Percentiles rank a stretch among this genome's conserved stretches.
These are phyloP conservation scores for Psittacus erithacus DNA, from an alignment of 2,113 vertebrate genomes.

Conservation along the genomic window DNA sequence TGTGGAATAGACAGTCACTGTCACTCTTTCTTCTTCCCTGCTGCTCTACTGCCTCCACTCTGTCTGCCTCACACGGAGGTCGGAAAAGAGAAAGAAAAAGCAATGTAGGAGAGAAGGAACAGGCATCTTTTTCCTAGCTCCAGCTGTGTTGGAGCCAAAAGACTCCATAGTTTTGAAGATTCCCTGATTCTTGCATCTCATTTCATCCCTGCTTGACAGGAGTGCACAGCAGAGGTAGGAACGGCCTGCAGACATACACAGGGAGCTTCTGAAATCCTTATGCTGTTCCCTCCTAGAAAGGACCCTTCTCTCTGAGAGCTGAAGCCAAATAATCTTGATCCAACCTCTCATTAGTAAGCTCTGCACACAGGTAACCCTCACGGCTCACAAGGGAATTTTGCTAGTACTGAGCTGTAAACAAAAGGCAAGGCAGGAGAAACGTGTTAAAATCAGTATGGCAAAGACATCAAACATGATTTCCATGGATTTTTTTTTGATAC, in stretches of 20 bases:
- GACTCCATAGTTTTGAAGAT: slow-evolving; percentile 20
- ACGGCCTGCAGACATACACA: not conserved
- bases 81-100: slow-evolving; percentile 26
- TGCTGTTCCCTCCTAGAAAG: not conserved
- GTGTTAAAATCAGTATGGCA: not conserved
- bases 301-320: not conserved
- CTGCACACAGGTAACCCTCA: not conserved
- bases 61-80: slow-evolving; percentile 44
- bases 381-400: not conserved
- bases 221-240: not conserved
- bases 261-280: not conserved
- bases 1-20: not conserved
- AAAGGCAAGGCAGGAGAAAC: not conserved
- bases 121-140: not conserved
- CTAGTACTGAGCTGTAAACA: not conserved
- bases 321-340: not conserved
- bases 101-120: not conserved
- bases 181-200: not conserved
- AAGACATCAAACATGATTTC: not conserved
- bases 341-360: not conserved
- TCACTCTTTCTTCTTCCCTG: slow-evolving; percentile 43
- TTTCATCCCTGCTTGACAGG: not conserved
- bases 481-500: not conserved
- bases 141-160: slow-evolving; percentile 41
- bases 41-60: slow-evolving; percentile 49